Conservation (phyloP, 2,888 invertebrate genomes). For the Megaustenia siamemsis region DNA sequence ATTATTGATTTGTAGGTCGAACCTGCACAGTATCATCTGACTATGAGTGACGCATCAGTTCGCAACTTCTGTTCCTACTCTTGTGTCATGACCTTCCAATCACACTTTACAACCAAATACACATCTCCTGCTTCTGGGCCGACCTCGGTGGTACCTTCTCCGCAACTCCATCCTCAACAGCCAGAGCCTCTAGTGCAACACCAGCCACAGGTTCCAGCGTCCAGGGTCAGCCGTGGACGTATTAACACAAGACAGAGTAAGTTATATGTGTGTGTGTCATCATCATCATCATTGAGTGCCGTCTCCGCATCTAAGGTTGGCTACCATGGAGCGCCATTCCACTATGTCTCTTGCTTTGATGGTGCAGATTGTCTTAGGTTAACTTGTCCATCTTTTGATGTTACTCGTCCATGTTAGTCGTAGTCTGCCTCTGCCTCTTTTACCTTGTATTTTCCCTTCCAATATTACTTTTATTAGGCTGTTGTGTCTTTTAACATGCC, state of each 20-base stretch:
- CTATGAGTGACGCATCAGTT: slow-evolving; percentile 81
- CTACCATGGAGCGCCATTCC: too few relatives aligned
- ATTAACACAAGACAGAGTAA: slow-evolving; percentile 38
- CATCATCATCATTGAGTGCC: background rate
- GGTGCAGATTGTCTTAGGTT: too few relatives aligned
- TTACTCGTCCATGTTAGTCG: too few relatives aligned
- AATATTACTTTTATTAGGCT: too few relatives aligned
- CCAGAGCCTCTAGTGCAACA: background rate
- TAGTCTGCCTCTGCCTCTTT: too few relatives aligned
- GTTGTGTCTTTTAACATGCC: background rate
- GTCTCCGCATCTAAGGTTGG: too few relatives aligned
- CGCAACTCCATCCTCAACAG: background rate
- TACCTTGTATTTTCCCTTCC: too few relatives aligned
- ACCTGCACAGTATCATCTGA: slow-evolving; percentile 81
- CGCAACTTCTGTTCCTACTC: slow-evolving; percentile 80
- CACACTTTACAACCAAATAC: slow-evolving; percentile 71
- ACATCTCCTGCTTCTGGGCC: background rate
- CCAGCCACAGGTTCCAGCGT: background rate
- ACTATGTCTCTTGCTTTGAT: too few relatives aligned
- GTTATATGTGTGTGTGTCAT: background rate
- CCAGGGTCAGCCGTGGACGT: background rate
- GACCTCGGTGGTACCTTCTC: background rate
- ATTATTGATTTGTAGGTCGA: too few relatives aligned
- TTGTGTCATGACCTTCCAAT: slow-evolving; percentile 80
- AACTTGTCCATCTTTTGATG: too few relatives aligned